Percentiles rank a stretch among this genome's conserved stretches.
These are phyloP conservation scores for Sapajus apella DNA, from an alignment of 2,113 vertebrate genomes.

Conservation along the genomic window DNA sequence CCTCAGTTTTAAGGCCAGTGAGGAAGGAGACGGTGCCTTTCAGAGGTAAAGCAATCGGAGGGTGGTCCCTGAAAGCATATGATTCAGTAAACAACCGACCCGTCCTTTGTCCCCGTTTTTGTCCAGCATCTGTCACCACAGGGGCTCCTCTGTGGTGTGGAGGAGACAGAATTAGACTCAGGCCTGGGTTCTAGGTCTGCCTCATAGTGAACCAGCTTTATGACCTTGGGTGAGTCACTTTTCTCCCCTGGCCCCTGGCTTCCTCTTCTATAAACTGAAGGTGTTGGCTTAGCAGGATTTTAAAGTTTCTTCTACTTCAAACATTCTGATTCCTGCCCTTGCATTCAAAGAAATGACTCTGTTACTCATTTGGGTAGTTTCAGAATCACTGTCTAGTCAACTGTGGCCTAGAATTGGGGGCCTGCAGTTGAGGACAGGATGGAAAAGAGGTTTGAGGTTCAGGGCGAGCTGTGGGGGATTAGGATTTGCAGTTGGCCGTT, in stretches of 20 bases:
- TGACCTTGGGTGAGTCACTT: slow-evolving; percentile 49
- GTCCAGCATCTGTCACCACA: not conserved
- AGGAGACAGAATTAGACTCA: not conserved
- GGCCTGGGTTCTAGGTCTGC: not conserved
- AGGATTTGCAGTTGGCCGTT: not conserved
- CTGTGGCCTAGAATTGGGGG: not conserved
- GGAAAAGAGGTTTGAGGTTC: slow-evolving; percentile 31
- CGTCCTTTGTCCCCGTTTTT: not conserved
- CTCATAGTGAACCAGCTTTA: not conserved
- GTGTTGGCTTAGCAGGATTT: slow-evolving; percentile 41
- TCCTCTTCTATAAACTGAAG: slow-evolving; percentile 5
- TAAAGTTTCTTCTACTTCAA: slow-evolving; percentile 44
- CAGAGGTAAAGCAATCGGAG: not conserved
- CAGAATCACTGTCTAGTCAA: slow-evolving; percentile 48
- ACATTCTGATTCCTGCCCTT: slow-evolving; percentile 40
- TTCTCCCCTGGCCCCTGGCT: not conserved
- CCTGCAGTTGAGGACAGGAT: not conserved
- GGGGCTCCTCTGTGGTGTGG: not conserved
- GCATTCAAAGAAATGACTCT: slow-evolving; percentile 67
- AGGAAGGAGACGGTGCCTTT: not conserved
- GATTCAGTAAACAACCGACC: accelerated
- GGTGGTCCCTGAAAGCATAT: not conserved
- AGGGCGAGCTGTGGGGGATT: not conserved
- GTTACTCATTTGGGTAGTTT: slow-evolving; percentile 66
- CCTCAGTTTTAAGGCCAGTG: not conserved